Conservation (phyloP, 23 tunicate genomes). For the Styela clava region DNA sequence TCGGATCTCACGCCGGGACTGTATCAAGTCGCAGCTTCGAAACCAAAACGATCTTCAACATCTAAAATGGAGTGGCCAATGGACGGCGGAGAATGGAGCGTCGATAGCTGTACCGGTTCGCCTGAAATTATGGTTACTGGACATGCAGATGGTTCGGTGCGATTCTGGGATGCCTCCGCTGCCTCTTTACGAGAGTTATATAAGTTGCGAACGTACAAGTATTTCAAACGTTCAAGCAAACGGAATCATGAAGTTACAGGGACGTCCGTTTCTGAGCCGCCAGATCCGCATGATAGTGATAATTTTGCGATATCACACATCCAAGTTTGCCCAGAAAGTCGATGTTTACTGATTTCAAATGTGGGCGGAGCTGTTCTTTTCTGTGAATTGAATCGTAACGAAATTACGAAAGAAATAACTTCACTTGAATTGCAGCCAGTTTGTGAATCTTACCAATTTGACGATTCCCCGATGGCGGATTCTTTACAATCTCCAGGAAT, state of each 20-base stretch:
- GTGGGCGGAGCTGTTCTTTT: constrained; percentile 41
- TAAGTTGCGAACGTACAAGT: constrained; percentile 67
- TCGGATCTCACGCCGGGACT: constrained; percentile 41
- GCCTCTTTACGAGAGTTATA: constrained; percentile 48
- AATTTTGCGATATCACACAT: constrained; percentile 50
- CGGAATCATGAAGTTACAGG: background rate
- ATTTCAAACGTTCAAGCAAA: constrained; percentile 34
- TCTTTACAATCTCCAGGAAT: background rate
- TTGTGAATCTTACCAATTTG: background rate
- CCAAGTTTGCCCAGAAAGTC: constrained; percentile 45
- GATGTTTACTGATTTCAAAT: constrained; percentile 39
- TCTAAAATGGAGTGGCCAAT: constrained; percentile 66
- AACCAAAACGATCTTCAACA: constrained; percentile 17
- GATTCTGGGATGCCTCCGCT: constrained; percentile 83
- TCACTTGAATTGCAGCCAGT: constrained; percentile 15
- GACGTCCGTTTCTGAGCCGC: background rate
- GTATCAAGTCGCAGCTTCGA: constrained; percentile 31
- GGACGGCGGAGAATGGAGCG: constrained; percentile 53
- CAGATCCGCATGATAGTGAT: constrained; percentile 31
- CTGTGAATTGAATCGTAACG: constrained; percentile 35
- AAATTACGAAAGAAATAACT: constrained; percentile 25
- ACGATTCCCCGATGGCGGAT: background rate
- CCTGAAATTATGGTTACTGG: constrained; percentile 77
- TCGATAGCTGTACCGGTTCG: constrained; percentile 32
- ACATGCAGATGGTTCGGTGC: constrained; percentile 83